phyloP scores from a whole-genome alignment of 2,797 vertebrate genomes.

The Fistularia tabacaria region DNA sequence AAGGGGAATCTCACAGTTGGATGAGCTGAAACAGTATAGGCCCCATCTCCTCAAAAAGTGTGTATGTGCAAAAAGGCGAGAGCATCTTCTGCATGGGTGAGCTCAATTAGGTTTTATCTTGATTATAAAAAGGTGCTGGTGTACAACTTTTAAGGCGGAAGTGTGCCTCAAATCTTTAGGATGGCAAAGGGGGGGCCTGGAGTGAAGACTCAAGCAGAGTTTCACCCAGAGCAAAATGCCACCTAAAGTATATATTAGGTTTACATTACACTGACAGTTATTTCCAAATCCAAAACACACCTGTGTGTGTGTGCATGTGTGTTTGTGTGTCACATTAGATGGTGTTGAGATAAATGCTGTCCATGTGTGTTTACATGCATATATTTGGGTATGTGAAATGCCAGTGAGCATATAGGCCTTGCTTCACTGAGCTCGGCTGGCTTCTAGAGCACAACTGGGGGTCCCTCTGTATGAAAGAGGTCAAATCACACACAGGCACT shows the following conservation, averaged over 20 bases:
- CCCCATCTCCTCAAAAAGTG: constrained; percentile 61
- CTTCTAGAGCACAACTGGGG: constrained; percentile 79
- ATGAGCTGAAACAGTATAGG: constrained; percentile 90
- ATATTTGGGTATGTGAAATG: constrained; percentile 81
- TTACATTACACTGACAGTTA: constrained; percentile 39
- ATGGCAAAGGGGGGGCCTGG: constrained; percentile 37
- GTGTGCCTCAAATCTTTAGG: constrained; percentile 82
- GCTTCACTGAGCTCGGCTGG: constrained; percentile 85
- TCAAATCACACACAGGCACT: constrained; percentile 49
- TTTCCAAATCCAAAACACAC: constrained; percentile 50
- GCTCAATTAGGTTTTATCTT: constrained; percentile 70
- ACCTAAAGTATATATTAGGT: constrained; percentile 9
- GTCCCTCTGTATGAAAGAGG: constrained; percentile 70
- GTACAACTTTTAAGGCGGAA: constrained; percentile 86
- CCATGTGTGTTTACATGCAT: constrained; percentile 78
- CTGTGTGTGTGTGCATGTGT: constrained; percentile 31
- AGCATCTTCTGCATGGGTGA: constrained; percentile 63
- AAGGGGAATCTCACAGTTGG: constrained; percentile 92
- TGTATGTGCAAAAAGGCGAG: constrained; percentile 49
- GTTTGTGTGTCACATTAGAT: constrained; percentile 44
- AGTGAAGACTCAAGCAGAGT: not conserved
- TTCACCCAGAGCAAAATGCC: not conserved
- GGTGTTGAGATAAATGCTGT: constrained; percentile 65
- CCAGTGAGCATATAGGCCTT: constrained; percentile 89
- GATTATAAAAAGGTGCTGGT: constrained; percentile 83